A percentile compares a stretch with the other conserved stretches of the same genome.
Conservation (phyloP, 2,113 vertebrate genomes). For the Leucopternis melanops region DNA sequence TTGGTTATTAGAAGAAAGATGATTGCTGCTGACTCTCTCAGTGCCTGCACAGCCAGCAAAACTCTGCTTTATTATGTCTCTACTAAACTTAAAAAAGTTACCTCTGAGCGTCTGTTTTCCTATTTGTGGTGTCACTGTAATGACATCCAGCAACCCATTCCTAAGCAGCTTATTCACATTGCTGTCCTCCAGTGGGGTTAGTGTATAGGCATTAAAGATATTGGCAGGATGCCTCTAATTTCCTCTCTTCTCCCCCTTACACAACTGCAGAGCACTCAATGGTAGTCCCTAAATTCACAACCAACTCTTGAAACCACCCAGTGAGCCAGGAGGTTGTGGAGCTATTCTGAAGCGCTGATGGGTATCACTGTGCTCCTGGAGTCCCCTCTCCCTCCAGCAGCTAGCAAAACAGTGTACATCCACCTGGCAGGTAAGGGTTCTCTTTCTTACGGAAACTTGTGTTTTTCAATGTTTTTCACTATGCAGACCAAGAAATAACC, state of each 20-base stretch:
- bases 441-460: background rate
- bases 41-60: background rate
- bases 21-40: constrained; percentile 32
- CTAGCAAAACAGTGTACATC: background rate
- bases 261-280: background rate
- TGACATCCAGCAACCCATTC: background rate
- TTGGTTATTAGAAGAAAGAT: constrained; percentile 59
- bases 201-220: background rate
- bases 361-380: background rate
- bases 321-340: background rate
- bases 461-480: background rate
- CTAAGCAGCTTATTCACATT: background rate
- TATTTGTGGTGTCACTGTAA: background rate
- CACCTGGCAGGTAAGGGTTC: background rate
- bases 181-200: background rate
- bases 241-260: background rate
- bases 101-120: background rate
- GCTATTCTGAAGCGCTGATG: background rate
- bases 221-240: background rate
- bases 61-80: background rate
- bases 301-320: background rate
- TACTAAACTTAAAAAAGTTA: background rate
- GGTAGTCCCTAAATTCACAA: background rate
- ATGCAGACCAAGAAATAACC: background rate
- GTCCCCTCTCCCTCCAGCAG: background rate